phyloP scores from a whole-genome alignment of 1,140 invertebrate genomes.

The Maconellicoccus hirsutus region DNA sequence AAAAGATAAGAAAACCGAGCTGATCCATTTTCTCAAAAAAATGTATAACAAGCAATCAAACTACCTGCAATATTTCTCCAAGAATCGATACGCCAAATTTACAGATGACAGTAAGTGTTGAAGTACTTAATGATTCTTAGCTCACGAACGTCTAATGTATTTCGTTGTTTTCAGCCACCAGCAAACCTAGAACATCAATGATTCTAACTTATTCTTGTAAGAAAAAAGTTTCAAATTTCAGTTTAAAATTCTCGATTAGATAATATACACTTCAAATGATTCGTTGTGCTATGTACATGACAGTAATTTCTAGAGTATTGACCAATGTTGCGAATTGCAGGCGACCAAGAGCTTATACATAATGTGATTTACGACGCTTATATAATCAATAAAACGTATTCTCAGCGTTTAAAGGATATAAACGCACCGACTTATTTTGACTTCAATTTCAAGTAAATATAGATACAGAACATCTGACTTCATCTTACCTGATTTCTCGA shows the following conservation, averaged over 20 bases:
- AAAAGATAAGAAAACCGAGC: slow-evolving; percentile 57
- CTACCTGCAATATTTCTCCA: too few species aligned
- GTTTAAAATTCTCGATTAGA: too few species aligned
- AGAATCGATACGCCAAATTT: slow-evolving; percentile 22
- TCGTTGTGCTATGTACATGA: too few species aligned
- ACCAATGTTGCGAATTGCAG: slow-evolving; percentile 40
- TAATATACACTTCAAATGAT: too few species aligned
- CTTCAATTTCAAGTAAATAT: not conserved
- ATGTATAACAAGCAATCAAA: slow-evolving; percentile 29
- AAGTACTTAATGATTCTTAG: too few species aligned
- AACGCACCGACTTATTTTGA: not conserved
- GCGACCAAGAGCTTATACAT: slow-evolving; percentile 71
- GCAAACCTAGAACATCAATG: too few species aligned
- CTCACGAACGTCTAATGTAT: too few species aligned
- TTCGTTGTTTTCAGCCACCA: too few species aligned
- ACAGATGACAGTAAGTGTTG: slow-evolving; percentile 13
- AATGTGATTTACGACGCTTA: slow-evolving; percentile 76
- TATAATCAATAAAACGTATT: slow-evolving; percentile 70
- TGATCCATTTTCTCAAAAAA: slow-evolving; percentile 64
- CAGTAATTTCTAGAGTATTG: too few species aligned
- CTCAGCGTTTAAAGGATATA: slow-evolving; percentile 15
- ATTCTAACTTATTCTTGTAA: too few species aligned
- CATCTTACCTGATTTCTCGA: too few species aligned
- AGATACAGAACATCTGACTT: slow-evolving; percentile 40
- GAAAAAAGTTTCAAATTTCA: too few species aligned